These are phyloP conservation scores for Smithornis capensis DNA, from an alignment of 2,113 vertebrate genomes.

Conservation along the genomic window DNA sequence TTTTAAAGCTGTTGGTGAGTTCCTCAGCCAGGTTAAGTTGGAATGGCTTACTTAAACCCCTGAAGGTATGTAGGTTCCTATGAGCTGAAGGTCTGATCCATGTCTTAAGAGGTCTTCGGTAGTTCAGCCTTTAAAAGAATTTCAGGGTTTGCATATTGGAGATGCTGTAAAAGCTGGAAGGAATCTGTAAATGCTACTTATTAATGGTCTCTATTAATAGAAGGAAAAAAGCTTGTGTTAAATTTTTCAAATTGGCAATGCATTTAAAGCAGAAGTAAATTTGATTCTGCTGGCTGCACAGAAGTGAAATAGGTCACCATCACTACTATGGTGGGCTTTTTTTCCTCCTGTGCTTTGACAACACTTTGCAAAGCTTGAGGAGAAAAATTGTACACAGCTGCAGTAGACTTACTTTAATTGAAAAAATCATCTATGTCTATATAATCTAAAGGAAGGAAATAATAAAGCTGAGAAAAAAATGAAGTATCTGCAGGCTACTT, in stretches of 20 bases:
- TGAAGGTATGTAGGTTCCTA: not conserved
- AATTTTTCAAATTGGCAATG: constrained; percentile 43
- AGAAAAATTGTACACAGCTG: not conserved
- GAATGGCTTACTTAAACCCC: not conserved
- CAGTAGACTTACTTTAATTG: not conserved
- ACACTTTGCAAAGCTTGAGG: not conserved
- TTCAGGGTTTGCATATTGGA: not conserved
- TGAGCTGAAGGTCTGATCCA: not conserved
- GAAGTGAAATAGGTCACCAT: constrained; percentile 38
- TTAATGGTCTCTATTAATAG: constrained; percentile 43
- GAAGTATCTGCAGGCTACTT: constrained; percentile 23
- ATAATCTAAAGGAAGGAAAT: constrained; percentile 2
- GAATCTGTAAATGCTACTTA: constrained; percentile 30
- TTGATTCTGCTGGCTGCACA: constrained; percentile 17
- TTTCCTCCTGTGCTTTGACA: not conserved
- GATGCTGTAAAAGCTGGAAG: not conserved
- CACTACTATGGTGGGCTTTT: not conserved
- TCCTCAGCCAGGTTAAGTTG: not conserved
- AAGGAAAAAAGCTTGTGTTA: not conserved
- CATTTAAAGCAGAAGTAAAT: constrained; percentile 46
- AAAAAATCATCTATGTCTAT: not conserved
- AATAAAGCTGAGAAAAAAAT: not conserved
- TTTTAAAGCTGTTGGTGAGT: not conserved
- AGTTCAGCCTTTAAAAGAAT: not conserved
- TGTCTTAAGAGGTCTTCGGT: not conserved